phyloP scores from a whole-genome alignment of 2,797 vertebrate genomes.

The Chelon auratus region DNA sequence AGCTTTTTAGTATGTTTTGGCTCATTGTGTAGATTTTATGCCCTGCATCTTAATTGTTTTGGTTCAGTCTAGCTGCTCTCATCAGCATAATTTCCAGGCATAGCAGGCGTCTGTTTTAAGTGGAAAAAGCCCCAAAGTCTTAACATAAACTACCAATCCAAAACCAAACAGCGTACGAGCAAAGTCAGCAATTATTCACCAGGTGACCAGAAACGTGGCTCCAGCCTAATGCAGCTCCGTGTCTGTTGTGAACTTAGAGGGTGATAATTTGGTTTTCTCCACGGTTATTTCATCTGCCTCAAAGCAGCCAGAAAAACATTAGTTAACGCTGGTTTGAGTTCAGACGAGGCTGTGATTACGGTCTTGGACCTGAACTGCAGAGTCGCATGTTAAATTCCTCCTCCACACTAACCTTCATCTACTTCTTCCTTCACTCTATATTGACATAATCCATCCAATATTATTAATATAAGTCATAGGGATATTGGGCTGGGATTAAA shows the following conservation, averaged over 20 bases:
- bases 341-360: not conserved
- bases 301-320: not conserved
- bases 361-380: not conserved
- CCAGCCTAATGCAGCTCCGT: not conserved
- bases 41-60: slow-evolving; percentile 2
- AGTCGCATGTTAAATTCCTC: not conserved
- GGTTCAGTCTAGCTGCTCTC: slow-evolving; percentile 16
- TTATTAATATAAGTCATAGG: slow-evolving; percentile 1
- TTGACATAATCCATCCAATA: not conserved
- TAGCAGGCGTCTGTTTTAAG: slow-evolving; percentile 8
- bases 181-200: not conserved
- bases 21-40: slow-evolving; percentile 23
- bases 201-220: not conserved
- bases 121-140: slow-evolving; percentile 3
- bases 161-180: not conserved
- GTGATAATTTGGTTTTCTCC: not conserved
- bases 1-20: slow-evolving; percentile 9
- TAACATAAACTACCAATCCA: slow-evolving; percentile 1
- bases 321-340: not conserved
- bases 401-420: not conserved
- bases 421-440: too few species aligned
- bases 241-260: slow-evolving; percentile 1
- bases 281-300: not conserved
- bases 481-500: slow-evolving; percentile 29
- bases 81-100: slow-evolving; percentile 10